These are phyloP conservation scores for Tiliqua scincoides DNA, from an alignment of 2,113 vertebrate species.

Conservation along the genomic window DNA sequence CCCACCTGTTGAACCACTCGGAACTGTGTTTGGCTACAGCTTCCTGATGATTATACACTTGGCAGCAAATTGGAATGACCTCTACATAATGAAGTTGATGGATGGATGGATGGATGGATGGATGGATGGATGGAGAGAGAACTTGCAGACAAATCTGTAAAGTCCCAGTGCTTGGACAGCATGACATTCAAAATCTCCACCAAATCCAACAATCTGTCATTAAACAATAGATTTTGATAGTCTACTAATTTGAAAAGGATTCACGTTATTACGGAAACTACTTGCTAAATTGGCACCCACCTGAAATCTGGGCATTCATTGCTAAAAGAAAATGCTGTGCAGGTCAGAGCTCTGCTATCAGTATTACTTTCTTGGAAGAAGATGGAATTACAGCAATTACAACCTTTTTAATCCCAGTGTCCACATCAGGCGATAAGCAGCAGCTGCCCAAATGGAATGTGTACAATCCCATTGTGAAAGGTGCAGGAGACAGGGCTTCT, in stretches of 20 bases:
- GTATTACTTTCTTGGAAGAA: neutral
- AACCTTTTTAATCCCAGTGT: no score
- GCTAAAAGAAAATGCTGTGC: neutral
- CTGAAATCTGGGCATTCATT: conserved; percentile 10
- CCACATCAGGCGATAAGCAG: neutral
- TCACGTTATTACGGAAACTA: conserved; percentile 11
- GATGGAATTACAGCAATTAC: neutral
- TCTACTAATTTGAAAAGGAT: conserved; percentile 27
- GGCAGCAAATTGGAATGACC: no score
- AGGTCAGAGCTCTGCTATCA: neutral
- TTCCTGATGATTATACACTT: no score
- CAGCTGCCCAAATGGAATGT: neutral
- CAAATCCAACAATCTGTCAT: conserved; percentile 49
- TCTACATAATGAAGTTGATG: no score
- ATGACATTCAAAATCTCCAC: conserved; percentile 24
- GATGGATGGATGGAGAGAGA: no score
- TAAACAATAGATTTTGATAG: conserved; percentile 55
- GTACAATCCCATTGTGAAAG: neutral
- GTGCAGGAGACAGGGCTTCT: neutral
- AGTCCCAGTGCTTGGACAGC: conserved; percentile 24
- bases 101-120: no score
- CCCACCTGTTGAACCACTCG: no score
- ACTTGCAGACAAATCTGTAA: conserved; percentile 41
- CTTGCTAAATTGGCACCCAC: conserved; percentile 28
- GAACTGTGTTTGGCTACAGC: no score